Percentiles rank a stretch among this genome's conserved stretches.
Evolutionary conservation across 30 jellyfish, hydroid and myxozoan genomes (phyloP).

Genomic region (Nemopilema nomurai): DNA sequence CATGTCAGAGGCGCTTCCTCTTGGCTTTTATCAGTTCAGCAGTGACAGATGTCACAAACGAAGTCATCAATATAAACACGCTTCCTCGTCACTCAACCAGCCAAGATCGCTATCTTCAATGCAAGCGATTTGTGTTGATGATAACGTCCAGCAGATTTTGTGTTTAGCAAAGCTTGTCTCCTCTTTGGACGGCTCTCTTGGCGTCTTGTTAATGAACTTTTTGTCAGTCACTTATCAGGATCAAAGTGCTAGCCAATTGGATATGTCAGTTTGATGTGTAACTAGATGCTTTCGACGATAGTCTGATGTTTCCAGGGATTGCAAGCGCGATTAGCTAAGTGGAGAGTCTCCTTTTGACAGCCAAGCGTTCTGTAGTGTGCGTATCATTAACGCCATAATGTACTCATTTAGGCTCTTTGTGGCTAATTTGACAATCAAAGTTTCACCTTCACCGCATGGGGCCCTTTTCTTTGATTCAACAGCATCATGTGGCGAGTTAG

Average conservation of each 20-base stretch:
- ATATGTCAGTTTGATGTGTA: neutral
- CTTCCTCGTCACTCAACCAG: neutral
- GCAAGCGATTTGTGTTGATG: neutral
- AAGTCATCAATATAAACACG: neutral
- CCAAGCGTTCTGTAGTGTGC: neutral
- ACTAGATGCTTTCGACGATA: neutral
- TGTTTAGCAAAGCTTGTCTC: neutral
- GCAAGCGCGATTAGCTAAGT: neutral
- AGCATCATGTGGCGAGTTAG: no score
- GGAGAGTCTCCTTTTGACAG: neutral
- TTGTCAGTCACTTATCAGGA: neutral
- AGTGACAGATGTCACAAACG: neutral
- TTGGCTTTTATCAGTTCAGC: neutral
- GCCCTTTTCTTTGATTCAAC: neutral
- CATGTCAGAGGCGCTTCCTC: neutral
- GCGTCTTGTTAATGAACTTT: neutral
- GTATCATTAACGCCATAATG: neutral
- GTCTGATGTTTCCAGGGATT: neutral
- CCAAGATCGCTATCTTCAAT: neutral
- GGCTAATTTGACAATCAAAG: neutral
- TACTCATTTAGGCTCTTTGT: no score
- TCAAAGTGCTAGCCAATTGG: neutral
- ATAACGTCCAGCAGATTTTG: neutral
- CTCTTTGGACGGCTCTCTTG: neutral
- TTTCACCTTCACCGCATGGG: neutral